Evolutionary conservation across 2,888 invertebrate species (phyloP).

Genomic region (Anthophora plumipes): DNA sequence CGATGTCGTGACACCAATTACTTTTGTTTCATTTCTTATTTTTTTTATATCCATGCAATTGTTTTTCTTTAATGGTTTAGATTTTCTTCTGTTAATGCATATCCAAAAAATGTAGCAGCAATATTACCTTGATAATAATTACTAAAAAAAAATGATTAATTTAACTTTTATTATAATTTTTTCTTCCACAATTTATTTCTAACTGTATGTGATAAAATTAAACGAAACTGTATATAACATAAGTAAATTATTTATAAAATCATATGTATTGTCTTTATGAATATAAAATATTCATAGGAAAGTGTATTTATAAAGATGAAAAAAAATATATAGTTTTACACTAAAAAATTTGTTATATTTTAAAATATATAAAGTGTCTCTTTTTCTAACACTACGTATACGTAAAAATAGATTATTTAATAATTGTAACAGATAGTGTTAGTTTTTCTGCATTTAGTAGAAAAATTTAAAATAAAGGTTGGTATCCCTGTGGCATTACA

Average conservation of each 20-base stretch:
- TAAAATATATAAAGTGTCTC: too few relatives aligned
- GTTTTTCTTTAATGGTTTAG: conserved; percentile 15
- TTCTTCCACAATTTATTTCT: not conserved
- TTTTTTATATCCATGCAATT: conserved; percentile 26
- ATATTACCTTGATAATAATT: not conserved
- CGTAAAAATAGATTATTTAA: conserved; percentile 7
- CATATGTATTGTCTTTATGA: not conserved
- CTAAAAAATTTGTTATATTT: too few relatives aligned
- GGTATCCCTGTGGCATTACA: conserved; percentile 67
- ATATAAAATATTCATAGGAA: not conserved
- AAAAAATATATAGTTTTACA: not conserved
- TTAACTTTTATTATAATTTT: not conserved
- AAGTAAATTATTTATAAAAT: not conserved
- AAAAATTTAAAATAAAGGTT: conserved; percentile 59
- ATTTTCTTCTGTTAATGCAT: conserved; percentile 24
- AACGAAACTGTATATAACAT: too few relatives aligned
- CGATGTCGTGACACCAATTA: conserved; percentile 5
- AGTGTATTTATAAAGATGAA: not conserved
- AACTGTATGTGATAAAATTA: not conserved
- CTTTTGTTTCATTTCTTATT: conserved; percentile 47
- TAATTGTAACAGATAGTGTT: not conserved
- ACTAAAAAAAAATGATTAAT: too few relatives aligned
- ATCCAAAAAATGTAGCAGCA: not conserved
- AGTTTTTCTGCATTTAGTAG: not conserved
- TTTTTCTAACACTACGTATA: not conserved